Conservation (phyloP, 1,140 invertebrate genomes). For the Archivesica marissinica region DNA sequence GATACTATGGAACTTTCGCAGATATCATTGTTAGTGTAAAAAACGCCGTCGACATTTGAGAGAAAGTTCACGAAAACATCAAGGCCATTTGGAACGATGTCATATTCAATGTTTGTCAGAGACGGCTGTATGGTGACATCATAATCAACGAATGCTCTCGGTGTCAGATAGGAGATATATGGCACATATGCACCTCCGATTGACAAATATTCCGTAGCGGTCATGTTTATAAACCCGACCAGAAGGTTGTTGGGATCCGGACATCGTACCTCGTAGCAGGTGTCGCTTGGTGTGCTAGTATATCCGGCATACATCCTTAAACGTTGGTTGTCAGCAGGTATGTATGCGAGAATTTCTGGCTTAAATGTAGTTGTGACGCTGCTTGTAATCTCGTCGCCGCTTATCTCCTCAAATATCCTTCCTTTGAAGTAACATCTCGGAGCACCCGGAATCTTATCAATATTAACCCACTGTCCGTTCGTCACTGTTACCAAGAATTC, state of each 20-base stretch:
- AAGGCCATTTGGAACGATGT: neutral
- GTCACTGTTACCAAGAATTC: neutral
- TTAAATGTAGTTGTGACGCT: slow-evolving; percentile 4
- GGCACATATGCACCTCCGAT: neutral
- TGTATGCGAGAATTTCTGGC: slow-evolving; percentile 6
- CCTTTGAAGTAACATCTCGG: slow-evolving; percentile 31
- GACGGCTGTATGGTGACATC: neutral
- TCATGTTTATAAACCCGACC: slow-evolving; percentile 28
- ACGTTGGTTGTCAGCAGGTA: neutral
- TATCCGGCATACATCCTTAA: neutral
- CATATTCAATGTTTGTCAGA: slow-evolving; percentile 3
- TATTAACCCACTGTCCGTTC: slow-evolving; percentile 6
- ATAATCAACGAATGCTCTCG: slow-evolving; percentile 16
- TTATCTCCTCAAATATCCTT: slow-evolving; percentile 1
- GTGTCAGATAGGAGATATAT: neutral
- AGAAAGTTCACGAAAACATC: slow-evolving; percentile 39
- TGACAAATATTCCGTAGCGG: neutral
- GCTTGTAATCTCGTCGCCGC: neutral
- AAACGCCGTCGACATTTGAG: neutral
- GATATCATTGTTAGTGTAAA: slow-evolving; percentile 2
- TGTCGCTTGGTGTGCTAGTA: slow-evolving; percentile 4
- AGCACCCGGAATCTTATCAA: slow-evolving; percentile 34
- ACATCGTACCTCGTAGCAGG: slow-evolving; percentile 26
- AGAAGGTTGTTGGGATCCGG: neutral
- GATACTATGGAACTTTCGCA: neutral